phyloP scores from a whole-genome alignment of 2,888 invertebrate genomes.

The Trachelus stipa region DNA sequence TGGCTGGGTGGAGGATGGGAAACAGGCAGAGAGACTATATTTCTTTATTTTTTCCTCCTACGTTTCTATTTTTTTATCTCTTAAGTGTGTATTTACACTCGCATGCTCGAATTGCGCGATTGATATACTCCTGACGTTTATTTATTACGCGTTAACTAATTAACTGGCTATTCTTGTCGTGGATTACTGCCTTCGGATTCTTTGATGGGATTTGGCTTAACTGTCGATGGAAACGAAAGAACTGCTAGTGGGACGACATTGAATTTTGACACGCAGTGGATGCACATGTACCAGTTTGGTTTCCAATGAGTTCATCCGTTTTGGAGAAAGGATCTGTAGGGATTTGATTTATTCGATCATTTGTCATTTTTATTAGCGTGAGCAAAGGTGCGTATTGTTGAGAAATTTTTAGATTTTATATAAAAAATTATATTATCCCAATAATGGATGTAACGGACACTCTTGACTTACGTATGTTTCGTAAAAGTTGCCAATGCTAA shows the following conservation, averaged over 20 bases:
- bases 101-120: not conserved
- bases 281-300: not conserved
- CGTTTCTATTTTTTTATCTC: not conserved
- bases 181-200: not conserved
- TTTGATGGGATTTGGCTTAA: not conserved
- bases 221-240: not conserved
- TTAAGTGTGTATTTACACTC: not conserved
- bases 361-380: not conserved
- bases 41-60: not conserved
- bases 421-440: not conserved
- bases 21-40: not conserved
- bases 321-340: not conserved
- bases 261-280: not conserved
- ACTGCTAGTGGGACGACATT: not conserved
- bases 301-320: not conserved
- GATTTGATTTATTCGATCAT: not conserved
- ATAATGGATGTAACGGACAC: not conserved
- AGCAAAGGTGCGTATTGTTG: not conserved
- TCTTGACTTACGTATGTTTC: conserved; percentile 61
- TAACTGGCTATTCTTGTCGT: not conserved
- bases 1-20: not conserved
- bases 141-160: not conserved
- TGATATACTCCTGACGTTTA: not conserved
- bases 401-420: not conserved
- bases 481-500: conserved; percentile 61